Base-by-base conservation (phyloP, 2,113 vertebrate species). In the Phrynocephalus versicolor region DNA sequence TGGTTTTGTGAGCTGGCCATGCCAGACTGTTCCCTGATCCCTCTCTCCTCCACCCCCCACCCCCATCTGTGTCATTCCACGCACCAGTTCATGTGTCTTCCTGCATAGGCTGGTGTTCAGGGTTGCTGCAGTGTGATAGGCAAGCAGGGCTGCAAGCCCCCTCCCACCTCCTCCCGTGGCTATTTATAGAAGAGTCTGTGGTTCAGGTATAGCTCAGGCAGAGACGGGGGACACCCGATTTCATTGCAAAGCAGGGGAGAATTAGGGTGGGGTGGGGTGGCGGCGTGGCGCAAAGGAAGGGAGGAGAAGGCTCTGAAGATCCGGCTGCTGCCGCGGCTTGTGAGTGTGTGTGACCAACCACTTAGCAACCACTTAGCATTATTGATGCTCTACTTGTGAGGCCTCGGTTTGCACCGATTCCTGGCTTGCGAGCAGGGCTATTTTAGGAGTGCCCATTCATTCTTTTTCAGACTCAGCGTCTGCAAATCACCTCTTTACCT, bases 181-280 rank as follows among this genome's bases (percentile, higher is more conserved):
- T 94, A 93, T 91, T 92, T 94, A 92, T 89, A 93, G 92, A 69
- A 6, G 30, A 69, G 87, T 85, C 91, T 67, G 73, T 55, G 80
- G 83, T 72, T 87, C 83, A 88, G 81, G 82, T 60, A 51, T 88
- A 67, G 57, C 72, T 60, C 23, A 33, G 51, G 18, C 18, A 58
- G 33, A 37, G 73, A 33, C 21, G 9, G 37, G 70, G 83, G n/a
- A 78, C 55, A 55, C 60, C 80, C 3, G 65, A 2, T 27, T 73
- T 70, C 55, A n/a, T 18, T 45, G 75, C n/a, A 57, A 86, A 18
- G 64, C n/a, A 23, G n/a, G 27, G 77, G 64, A 16, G 15, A n/a
- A 30, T 37, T 25, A 3, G 27, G 33, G 73, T 13, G 15, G 3
- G 27, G 39, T 72, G 27, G 37, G 33, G 65, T 27, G 62, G 1